phyloP scores from a whole-genome alignment of 2,113 vertebrate genomes.

The Nothoprocta perdicaria region DNA sequence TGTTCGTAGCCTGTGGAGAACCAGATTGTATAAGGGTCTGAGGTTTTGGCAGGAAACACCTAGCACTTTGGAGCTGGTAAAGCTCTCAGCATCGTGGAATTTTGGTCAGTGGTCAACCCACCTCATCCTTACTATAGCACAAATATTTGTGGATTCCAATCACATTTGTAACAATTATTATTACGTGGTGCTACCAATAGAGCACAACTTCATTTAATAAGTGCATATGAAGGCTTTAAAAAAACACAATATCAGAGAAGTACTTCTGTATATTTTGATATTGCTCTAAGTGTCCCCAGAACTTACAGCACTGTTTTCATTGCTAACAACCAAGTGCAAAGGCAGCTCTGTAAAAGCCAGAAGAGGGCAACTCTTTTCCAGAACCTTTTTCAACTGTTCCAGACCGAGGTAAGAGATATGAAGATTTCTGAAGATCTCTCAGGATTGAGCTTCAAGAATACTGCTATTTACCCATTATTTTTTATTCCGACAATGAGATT shows the following conservation, averaged over 20 bases:
- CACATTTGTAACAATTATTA: not conserved
- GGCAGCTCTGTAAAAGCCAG: not conserved
- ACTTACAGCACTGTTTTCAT: accelerated
- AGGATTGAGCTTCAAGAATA: not conserved
- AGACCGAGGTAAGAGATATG: not conserved
- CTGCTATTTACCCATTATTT: not conserved
- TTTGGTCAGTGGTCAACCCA: not conserved
- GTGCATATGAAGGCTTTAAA: not conserved
- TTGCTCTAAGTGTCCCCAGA: not conserved
- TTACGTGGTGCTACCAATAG: not conserved
- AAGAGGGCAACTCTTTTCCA: not conserved
- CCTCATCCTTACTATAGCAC: not conserved
- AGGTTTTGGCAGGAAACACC: not conserved
- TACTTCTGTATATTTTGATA: not conserved
- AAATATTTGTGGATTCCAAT: not conserved
- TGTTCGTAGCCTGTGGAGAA: not conserved
- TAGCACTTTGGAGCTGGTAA: not conserved
- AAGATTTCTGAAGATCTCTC: not conserved
- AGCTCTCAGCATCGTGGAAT: not conserved
- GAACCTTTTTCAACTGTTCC: not conserved
- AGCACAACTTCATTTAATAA: not conserved
- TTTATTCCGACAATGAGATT: not conserved
- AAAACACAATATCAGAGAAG: not conserved
- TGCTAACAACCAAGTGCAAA: not conserved
- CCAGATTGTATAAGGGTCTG: not conserved